A percentile compares a stretch with the other conserved stretches of the same genome.
Conservation (phyloP, 2,113 vertebrate genomes). For the Ancistrus triradiatus region DNA sequence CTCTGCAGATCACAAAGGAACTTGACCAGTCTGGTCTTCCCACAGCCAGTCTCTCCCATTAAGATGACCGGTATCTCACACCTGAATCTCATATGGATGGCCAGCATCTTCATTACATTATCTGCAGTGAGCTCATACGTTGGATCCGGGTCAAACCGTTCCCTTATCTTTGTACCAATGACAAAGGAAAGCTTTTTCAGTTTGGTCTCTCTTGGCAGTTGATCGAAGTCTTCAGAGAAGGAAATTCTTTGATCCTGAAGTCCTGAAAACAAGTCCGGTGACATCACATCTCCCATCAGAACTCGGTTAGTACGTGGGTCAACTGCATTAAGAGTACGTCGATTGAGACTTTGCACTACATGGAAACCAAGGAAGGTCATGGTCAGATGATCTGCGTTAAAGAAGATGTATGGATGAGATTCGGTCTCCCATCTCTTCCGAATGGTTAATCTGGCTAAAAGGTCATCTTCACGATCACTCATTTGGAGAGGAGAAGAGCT, state of each 20-base stretch:
- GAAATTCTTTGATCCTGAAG: conserved; percentile 62
- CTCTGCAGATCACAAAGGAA: conserved; percentile 72
- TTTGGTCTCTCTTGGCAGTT: conserved; percentile 60
- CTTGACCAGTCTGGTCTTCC: conserved; percentile 71
- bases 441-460: conserved; percentile 53
- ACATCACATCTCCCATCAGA: conserved; percentile 64
- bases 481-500: conserved; percentile 45
- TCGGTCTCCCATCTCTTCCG: conserved; percentile 71
- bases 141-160: conserved; percentile 66
- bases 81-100: conserved; percentile 74
- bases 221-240: conserved; percentile 69
- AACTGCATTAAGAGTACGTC: conserved; percentile 53
- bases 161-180: conserved; percentile 57
- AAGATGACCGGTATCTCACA: conserved; percentile 75
- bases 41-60: conserved; percentile 78
- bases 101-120: conserved; percentile 79
- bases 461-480: conserved; percentile 32
- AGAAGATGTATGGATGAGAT: conserved; percentile 74
- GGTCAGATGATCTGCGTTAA: conserved; percentile 66
- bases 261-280: conserved; percentile 50
- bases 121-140: conserved; percentile 74
- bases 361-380: conserved; percentile 77
- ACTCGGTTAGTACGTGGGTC: conserved; percentile 56
- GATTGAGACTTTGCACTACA: conserved; percentile 12
- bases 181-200: conserved; percentile 66